Base-by-base conservation (phyloP, 1,140 invertebrate genomes). In the Dendroctonus valens region DNA sequence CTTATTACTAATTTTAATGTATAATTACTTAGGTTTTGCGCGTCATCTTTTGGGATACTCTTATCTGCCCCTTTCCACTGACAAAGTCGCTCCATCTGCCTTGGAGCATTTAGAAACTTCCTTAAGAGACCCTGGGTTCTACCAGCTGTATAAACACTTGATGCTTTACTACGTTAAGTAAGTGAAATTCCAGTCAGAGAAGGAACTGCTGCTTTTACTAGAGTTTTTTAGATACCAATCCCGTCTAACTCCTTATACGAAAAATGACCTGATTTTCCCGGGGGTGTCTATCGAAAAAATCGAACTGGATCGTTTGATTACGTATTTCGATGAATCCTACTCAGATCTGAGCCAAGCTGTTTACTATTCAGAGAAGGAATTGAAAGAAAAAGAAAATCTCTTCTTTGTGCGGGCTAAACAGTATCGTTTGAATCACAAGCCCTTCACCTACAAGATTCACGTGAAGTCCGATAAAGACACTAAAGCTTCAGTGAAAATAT, bases 281-380 rank as follows among this genome's bases (percentile, higher is more conserved):
- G 77, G 73, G 82, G 81, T 91, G 12, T 83, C 84, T 69, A 82
- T 91, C 62, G 82, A 86, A 61, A 82, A 82, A 42, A 80, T 90
- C 5, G 72, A 77, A 3, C 81, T 88, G 3, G 86, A 87, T 75
- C 83, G 85, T 54, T 76, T 92, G 6, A 80, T 83, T 12, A 91
- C 89, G 26, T 91, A 85, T 75, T 90, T 90, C 78, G 87, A 91
- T 52, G 79, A 88, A 41, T 86, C 84, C 69, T 84, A 89, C 71
- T 70, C 88, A 12, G 84, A 89, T 66, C 83, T 89, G 40, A 86
- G 82, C 72, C 88, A 89, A 70, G 85, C 85, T 55, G 65, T 91
- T 12, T 79, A 78, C 37, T 75, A 80, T 0, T 73, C 78, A 46
- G 59, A 75, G 40, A 50, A 74, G 7, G 71, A 77, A 66, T 12